Percentiles rank a stretch among this genome's conserved stretches.
Conservation (phyloP, 2,888 invertebrate species). For the Drosophila cracens region DNA sequence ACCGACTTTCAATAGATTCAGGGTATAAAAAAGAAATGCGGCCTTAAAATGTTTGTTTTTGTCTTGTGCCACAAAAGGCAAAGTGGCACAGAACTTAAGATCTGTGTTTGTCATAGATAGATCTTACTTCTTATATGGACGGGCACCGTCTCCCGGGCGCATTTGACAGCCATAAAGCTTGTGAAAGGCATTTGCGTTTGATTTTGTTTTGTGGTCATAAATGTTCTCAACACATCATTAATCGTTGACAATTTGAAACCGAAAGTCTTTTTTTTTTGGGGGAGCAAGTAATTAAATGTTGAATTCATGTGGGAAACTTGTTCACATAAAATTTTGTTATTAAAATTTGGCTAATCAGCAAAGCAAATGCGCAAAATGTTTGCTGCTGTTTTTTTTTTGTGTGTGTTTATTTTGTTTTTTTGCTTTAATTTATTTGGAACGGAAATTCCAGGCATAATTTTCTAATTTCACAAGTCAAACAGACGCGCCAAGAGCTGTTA, state of each 20-base stretch:
- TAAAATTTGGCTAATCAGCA: slow-evolving; percentile 40
- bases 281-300: slow-evolving; percentile 19
- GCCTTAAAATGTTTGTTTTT: slow-evolving; percentile 34
- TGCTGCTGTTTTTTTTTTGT: slow-evolving; percentile 33
- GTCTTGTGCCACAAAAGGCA: slow-evolving; percentile 34
- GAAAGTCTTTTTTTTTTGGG: slow-evolving; percentile 1
- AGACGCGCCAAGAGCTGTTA: slow-evolving; percentile 65
- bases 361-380: slow-evolving; percentile 46
- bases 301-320: slow-evolving; percentile 20
- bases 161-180: slow-evolving; percentile 44
- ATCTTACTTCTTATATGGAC: slow-evolving; percentile 36
- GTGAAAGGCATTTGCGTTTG: slow-evolving; percentile 46
- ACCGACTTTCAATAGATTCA: background rate
- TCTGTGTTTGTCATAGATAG: slow-evolving; percentile 16
- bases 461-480: slow-evolving; percentile 72
- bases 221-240: slow-evolving; percentile 53
- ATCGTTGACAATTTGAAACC: slow-evolving; percentile 30
- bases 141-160: slow-evolving; percentile 1
- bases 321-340: background rate
- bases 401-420: slow-evolving; percentile 15
- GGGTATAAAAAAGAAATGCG: slow-evolving; percentile 20
- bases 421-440: slow-evolving; percentile 23
- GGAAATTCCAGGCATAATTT: slow-evolving; percentile 80
- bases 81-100: slow-evolving; percentile 17
- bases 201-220: slow-evolving; percentile 6